Evolutionary conservation across 2,888 invertebrate species (phyloP).

Genomic region (Byasa hedistus): DNA sequence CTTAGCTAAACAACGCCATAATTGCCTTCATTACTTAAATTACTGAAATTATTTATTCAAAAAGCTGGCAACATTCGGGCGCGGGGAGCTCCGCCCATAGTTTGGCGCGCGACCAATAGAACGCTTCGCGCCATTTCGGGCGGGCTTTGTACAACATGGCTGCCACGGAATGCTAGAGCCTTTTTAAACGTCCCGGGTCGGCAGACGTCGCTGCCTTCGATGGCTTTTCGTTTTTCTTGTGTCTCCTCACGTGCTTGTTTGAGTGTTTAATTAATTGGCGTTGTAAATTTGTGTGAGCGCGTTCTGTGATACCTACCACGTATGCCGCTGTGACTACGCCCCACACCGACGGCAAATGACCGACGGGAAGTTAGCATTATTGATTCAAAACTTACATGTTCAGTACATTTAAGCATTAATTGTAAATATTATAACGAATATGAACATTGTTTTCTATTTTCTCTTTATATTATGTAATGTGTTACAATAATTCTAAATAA

Average conservation of each 20-base stretch:
- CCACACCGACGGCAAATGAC: slow-evolving; percentile 48
- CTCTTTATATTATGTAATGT: not conserved
- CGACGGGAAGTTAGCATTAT: slow-evolving; percentile 40
- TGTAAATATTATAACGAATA: not conserved
- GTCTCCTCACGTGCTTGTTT: slow-evolving; percentile 48
- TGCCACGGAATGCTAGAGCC: slow-evolving; percentile 45
- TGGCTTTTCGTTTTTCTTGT: slow-evolving; percentile 46
- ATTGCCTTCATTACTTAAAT: slow-evolving; percentile 81
- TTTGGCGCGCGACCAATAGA: slow-evolving; percentile 54
- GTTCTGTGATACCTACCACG: slow-evolving; percentile 9
- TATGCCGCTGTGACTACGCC: slow-evolving; percentile 39
- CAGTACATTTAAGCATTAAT: not conserved
- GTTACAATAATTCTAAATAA: not conserved
- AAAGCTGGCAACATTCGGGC: slow-evolving; percentile 79
- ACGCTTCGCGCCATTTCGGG: slow-evolving; percentile 47
- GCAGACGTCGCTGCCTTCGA: slow-evolving; percentile 35
- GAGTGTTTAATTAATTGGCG: slow-evolving; percentile 55
- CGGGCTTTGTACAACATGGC: slow-evolving; percentile 75
- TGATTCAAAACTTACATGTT: slow-evolving; percentile 19
- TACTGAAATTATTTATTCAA: slow-evolving; percentile 81
- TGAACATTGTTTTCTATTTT: not conserved
- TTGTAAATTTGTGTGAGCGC: slow-evolving; percentile 40
- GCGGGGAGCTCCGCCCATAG: slow-evolving; percentile 55
- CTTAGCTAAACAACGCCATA: slow-evolving; percentile 81
- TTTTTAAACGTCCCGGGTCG: slow-evolving; percentile 39